phyloP scores from a whole-genome alignment of 2,113 vertebrate species.

The Syrrhaptes paradoxus region DNA sequence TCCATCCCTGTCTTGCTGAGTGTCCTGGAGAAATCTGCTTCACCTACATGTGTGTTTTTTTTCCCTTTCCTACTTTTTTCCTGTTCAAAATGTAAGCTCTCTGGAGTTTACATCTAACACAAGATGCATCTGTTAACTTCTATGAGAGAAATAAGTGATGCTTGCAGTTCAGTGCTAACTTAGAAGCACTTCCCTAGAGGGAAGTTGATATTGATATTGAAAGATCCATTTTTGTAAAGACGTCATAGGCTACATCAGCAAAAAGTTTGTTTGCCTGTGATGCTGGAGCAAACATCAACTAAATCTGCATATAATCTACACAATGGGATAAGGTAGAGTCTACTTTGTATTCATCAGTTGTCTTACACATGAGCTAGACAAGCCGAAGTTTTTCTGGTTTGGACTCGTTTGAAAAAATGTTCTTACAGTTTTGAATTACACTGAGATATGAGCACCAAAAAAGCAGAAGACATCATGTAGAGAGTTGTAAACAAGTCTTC shows the following conservation, averaged over 20 bases:
- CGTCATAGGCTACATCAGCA: background rate
- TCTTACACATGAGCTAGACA: background rate
- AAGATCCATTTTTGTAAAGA: background rate
- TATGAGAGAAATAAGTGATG: background rate
- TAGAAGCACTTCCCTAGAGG: background rate
- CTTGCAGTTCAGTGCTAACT: background rate
- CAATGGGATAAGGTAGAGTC: background rate
- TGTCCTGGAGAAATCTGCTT: background rate
- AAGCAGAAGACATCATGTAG: background rate
- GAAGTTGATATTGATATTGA: background rate
- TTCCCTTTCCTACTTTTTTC: background rate
- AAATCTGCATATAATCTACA: background rate
- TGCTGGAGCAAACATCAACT: background rate
- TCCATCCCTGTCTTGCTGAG: background rate
- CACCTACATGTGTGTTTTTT: background rate
- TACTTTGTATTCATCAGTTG: background rate
- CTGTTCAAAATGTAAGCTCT: background rate
- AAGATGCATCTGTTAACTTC: background rate
- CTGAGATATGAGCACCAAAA: background rate
- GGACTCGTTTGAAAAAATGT: background rate
- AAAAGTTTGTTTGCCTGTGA: rapidly evolving
- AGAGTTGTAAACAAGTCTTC: background rate
- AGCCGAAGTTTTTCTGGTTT: background rate
- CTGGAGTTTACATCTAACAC: background rate
- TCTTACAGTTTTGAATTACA: background rate